Conservation (phyloP, 2,113 vertebrate genomes). For the Xiphorhynchus elegans region DNA sequence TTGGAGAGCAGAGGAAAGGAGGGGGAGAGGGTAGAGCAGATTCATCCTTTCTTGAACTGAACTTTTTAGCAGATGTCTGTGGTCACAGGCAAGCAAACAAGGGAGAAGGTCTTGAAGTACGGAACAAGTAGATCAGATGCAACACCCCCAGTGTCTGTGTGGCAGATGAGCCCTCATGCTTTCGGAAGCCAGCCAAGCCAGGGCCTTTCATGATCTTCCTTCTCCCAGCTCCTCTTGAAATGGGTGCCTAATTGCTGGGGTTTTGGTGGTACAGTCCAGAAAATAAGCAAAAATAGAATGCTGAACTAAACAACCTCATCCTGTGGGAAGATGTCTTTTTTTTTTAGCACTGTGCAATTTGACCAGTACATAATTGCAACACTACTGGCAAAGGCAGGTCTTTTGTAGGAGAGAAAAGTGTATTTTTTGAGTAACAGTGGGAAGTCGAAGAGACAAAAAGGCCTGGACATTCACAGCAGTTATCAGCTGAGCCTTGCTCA, state of each 20-base stretch:
- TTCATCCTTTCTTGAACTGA: neutral
- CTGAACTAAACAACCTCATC: constrained; percentile 37
- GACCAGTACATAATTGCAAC: constrained; percentile 11
- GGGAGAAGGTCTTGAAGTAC: neutral
- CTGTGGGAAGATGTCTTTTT: constrained; percentile 12
- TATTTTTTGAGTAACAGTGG: constrained; percentile 1
- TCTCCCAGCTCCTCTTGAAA: neutral
- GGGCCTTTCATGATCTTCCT: neutral
- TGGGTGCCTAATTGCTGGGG: neutral
- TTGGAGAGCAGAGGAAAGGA: neutral
- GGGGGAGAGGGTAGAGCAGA: neutral
- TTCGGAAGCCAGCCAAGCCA: constrained; percentile 19
- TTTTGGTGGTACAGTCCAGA: constrained; percentile 29
- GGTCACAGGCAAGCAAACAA: constrained; percentile 28
- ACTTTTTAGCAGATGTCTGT: constrained; percentile 9
- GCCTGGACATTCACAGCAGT: neutral
- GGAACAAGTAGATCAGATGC: constrained; percentile 9
- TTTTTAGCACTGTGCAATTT: constrained; percentile 8
- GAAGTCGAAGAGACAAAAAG: constrained; percentile 7
- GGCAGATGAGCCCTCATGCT: constrained; percentile 36
- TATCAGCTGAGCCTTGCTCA: neutral
- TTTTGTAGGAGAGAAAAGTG: neutral
- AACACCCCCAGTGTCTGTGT: neutral
- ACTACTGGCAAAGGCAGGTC: neutral
- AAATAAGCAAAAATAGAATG: constrained; percentile 43